Evolutionary conservation across 2,797 vertebrate species (phyloP), one percentile per base, ranked within the genome.

Genomic region (Fistularia commersonii): DNA sequence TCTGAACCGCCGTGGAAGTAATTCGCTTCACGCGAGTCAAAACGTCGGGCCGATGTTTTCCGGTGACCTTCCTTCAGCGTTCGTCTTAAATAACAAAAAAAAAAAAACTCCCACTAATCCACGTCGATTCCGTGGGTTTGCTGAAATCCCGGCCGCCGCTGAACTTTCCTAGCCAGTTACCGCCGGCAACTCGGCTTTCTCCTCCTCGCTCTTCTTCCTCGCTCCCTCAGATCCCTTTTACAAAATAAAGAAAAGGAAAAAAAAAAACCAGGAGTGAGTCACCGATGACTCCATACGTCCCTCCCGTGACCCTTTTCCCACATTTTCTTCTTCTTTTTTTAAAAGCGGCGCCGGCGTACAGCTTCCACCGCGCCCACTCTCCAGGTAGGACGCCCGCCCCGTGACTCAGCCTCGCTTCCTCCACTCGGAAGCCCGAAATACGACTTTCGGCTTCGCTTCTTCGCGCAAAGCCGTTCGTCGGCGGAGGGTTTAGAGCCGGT

Each of bases 261-360:
- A 2, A 23, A 37, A 45, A 61, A 43, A 31, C n/a, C 0, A 36
- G 11, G 7, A 6, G 38, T 68, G 69, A 77, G 12, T 73, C 74
- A 77, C 32, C 7, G 53, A 48, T 52, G 52, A 45, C 36, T 66
- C 50, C 32, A 14, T n/a, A 8, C 48, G 51, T 57, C 60, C 42
- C 57, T 10, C 61, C 45, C 43, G 23, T 23, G 23, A 23, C 23
- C 23, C 23, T 23, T 23, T 23, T 23, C 23, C 23, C 23, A 23
- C 46, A 48, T 40, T 53, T 43, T 35, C 38, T 45, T 15, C 8
- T n/a, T 5, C 8, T 43, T 41, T 8, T 34, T 42, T 31, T 15
- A 51, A 50, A 15, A 38, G 40, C 3, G 33, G 32, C 12, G 1
- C 23, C 23, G 49, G 41, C 57, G 46, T n/a, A 38, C 8, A 11